Base-by-base conservation (phyloP, 2,797 vertebrate genomes). In the Gambelia wislizenii region DNA sequence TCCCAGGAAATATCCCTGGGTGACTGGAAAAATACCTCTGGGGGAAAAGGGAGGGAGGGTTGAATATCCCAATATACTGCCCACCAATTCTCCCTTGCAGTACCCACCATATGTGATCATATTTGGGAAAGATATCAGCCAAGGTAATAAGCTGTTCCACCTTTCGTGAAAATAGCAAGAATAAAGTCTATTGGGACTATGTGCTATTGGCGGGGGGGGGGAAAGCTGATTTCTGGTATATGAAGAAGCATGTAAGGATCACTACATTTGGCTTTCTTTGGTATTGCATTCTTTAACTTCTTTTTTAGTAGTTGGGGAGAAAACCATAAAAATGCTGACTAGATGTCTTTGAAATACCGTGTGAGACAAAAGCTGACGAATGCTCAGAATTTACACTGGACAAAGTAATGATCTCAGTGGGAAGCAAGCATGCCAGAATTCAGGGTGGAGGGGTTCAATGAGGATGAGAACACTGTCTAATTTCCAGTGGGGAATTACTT, bases 291-390 rank as follows among this genome's bases (percentile, higher is more conserved):
- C 36, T 75, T 64, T 52, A 44, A 27, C 30, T 10, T 79, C 30
- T 70, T 74, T 33, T 20, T n/a, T 80, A n/a, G 78, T 81, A 81
- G 69, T 8, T 59, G 47, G 4, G 25, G 10, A 22, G 52, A 56
- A 30, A 39, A 42, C 9, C 2, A 10, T 42, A 9, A 42, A 79
- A 80, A 36, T 70, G 6, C 42, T 47, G 33, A 59, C 64, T 78
- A 70, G 47, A 78, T 77, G 33, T 44, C 42, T 76, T 70, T 89
- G 69, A 83, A 39, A 10, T 88, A 27, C n/a, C 10, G n/a, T 83
- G 5, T 44, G n/a, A 1, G 39, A 59, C 20, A 61, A 42, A 12
- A 18, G 16, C 30, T n/a, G 9, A 13, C 70, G 12, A 78, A 56
- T 77, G 6, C 13, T 59, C 39, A 47, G 49, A 36, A 84, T 78